phyloP scores from a whole-genome alignment of 2,797 vertebrate genomes.

The Tarsius wallacei region DNA sequence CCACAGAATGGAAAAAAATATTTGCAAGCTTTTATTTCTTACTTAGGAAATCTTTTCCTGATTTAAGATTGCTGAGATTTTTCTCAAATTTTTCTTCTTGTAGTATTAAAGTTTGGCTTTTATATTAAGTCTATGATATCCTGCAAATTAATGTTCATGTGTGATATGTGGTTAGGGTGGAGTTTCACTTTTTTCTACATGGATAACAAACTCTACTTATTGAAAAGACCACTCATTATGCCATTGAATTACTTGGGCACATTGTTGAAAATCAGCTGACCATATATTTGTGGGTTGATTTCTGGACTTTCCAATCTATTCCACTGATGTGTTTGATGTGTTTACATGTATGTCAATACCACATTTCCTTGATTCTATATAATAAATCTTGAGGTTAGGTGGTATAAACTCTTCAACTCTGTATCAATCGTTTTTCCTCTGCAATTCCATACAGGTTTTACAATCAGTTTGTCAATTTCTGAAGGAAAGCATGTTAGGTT shows the following conservation, averaged over 20 bases:
- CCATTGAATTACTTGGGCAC: background rate
- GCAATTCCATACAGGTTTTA: constrained; percentile 8
- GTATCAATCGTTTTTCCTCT: background rate
- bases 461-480: background rate
- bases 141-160: constrained; percentile 35
- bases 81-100: background rate
- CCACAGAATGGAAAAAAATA: background rate
- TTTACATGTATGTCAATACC: background rate
- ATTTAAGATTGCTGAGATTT: constrained; percentile 2
- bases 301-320: background rate
- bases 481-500: background rate
- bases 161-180: background rate
- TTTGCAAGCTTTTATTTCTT: background rate
- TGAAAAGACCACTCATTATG: constrained; percentile 25
- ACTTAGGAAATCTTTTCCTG: background rate
- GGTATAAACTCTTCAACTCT: background rate
- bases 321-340: background rate
- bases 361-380: background rate
- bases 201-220: background rate
- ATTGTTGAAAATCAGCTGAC: background rate
- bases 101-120: background rate
- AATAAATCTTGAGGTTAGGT: background rate
- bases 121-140: background rate
- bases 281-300: too few species aligned
- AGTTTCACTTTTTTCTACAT: constrained; percentile 13